phyloP scores from a whole-genome alignment of 2,113 vertebrate species.

The Urocynchramus pylzowi region DNA sequence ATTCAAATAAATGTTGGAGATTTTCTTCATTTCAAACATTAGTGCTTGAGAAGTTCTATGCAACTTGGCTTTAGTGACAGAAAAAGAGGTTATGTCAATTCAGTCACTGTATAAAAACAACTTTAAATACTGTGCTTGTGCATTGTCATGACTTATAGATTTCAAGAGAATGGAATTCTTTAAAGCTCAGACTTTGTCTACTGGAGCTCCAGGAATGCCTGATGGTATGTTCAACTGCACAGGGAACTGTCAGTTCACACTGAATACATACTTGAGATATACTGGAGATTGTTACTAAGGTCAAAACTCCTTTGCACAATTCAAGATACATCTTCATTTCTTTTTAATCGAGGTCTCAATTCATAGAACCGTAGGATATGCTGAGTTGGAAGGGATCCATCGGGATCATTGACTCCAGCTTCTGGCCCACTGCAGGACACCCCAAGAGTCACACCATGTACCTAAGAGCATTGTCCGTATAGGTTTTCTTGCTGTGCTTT shows the following conservation, averaged over 20 bases:
- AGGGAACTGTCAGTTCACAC: neutral
- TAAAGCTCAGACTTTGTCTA: neutral
- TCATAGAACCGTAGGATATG: neutral
- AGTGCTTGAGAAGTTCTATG: neutral
- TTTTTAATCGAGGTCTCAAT: neutral
- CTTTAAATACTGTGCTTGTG: neutral
- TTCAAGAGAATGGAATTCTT: neutral
- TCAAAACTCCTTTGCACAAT: neutral
- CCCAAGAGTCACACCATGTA: neutral
- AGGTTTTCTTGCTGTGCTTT: neutral
- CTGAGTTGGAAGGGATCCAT: neutral
- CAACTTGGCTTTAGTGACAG: neutral
- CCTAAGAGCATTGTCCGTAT: accelerated
- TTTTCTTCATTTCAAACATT: neutral
- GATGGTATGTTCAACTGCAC: neutral
- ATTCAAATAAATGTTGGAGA: neutral
- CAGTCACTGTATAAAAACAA: neutral
- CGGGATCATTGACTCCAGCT: neutral
- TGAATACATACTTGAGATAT: neutral
- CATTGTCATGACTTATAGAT: neutral
- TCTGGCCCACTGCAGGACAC: neutral
- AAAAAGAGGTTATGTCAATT: neutral
- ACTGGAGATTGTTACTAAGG: neutral
- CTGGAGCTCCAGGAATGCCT: neutral
- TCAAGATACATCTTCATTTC: neutral